Evolutionary conservation across 2,888 invertebrate genomes (phyloP), one percentile per base, ranked within the genome.

Genomic region (Oscheius myriophilus): DNA sequence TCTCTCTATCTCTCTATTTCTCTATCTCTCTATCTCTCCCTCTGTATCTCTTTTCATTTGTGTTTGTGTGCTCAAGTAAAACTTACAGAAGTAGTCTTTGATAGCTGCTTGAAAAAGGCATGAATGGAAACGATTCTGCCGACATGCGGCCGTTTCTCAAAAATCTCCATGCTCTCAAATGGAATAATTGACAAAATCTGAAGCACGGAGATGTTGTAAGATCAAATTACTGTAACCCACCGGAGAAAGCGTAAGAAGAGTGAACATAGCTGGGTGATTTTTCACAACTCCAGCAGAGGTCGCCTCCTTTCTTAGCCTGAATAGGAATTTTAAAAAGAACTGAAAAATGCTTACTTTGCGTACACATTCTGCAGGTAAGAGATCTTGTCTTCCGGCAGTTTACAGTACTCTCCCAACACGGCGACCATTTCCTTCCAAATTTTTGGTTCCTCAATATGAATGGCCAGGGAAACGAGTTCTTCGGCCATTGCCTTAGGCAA

Each of bases 41-140:
- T n/a, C n/a, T n/a, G n/a, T n/a, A n/a, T n/a, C n/a, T n/a, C n/a
- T n/a, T n/a, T n/a, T n/a, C n/a, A n/a, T n/a, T n/a, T n/a, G n/a
- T n/a, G n/a, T n/a, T n/a, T n/a, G n/a, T n/a, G n/a, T n/a, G n/a
- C n/a, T n/a, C 3, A 33, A 33, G 33, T 33, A 33, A 33, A 33
- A 45, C 46, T 21, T 49, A 66, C 66, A 4, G 41, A 23, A 4
- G 42, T 9, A 6, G 49, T 23, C 2, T 42, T 52, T 21, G 33
- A 51, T 16, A 73, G 49, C n/a, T 69, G 72, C 41, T 66, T 68
- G 65, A 71, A 79, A 9, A 70, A 67, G 33, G 69, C 71, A 45
- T 81, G 80, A 46, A 84, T 69, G 0, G 82, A 84, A 0, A 76
- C 78, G 25, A 78, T 67, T 11, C 84, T 71, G 25, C 74, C 76